phyloP scores from a whole-genome alignment of 2,888 invertebrate genomes.

The Branchipolynoe longqiensis region DNA sequence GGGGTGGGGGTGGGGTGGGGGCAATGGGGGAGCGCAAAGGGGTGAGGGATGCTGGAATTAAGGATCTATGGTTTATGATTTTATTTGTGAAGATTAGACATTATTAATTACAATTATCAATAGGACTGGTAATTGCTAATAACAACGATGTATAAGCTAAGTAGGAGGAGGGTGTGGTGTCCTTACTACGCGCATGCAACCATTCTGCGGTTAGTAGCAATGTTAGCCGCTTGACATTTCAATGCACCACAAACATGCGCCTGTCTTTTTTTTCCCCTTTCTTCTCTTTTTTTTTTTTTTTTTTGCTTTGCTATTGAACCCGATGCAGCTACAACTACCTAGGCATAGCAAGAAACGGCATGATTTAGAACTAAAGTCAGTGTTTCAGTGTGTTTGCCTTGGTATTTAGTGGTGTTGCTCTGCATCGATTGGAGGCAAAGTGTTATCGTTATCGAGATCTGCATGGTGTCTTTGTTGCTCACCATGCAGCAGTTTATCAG shows the following conservation, averaged over 20 bases:
- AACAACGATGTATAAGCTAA: no score
- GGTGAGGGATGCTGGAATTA: no score
- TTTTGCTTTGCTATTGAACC: conserved; percentile 47
- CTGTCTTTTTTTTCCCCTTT: no score
- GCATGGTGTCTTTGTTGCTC: neutral
- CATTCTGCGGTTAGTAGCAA: conserved; percentile 43
- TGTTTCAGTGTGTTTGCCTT: conserved; percentile 56
- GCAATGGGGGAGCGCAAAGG: no score
- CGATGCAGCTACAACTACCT: conserved; percentile 54
- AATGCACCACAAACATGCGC: conserved; percentile 47
- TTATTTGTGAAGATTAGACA: no score
- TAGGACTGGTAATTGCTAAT: no score
- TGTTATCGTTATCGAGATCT: neutral
- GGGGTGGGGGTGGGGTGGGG: no score
- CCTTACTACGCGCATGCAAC: neutral
- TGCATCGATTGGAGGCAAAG: conserved; percentile 35
- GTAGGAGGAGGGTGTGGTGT: no score
- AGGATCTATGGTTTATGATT: no score
- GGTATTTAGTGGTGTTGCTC: conserved; percentile 54
- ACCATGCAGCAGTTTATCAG: no score
- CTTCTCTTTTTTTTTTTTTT: no score
- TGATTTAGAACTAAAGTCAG: conserved; percentile 56
- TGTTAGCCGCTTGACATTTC: conserved; percentile 40
- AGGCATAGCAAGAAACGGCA: conserved; percentile 58
- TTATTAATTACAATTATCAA: no score